phyloP scores from a whole-genome alignment of 2,888 invertebrate genomes.

The Hirudinaria manillensis region DNA sequence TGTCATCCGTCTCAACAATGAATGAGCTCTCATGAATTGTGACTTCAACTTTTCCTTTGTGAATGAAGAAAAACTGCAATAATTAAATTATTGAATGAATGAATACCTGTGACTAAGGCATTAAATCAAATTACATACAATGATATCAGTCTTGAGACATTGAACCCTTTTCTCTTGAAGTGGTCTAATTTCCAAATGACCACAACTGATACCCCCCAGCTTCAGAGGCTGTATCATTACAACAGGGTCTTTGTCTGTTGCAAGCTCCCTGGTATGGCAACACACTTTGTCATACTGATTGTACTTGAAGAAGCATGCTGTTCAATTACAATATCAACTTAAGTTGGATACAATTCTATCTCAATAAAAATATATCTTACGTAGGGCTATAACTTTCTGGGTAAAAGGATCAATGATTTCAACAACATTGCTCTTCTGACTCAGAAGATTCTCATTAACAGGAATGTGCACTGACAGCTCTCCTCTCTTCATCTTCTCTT shows the following conservation, averaged over 20 bases:
- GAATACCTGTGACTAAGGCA: too few relatives aligned
- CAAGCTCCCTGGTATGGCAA: not conserved
- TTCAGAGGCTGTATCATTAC: constrained; percentile 17
- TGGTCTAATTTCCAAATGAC: constrained; percentile 13
- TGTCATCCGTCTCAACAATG: too few relatives aligned
- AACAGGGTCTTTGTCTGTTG: constrained; percentile 7
- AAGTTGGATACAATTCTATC: not conserved
- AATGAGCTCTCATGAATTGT: too few relatives aligned
- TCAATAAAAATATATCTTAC: not conserved
- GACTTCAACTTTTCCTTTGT: too few relatives aligned
- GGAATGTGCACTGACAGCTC: constrained; percentile 17
- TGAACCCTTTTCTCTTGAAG: constrained; percentile 24
- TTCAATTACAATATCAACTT: not conserved
- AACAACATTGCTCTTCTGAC: constrained; percentile 11
- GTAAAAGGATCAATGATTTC: not conserved
- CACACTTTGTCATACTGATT: constrained; percentile 18
- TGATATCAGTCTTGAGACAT: constrained; percentile 13
- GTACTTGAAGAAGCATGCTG: constrained; percentile 24
- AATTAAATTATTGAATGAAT: not conserved
- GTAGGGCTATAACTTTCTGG: too few relatives aligned
- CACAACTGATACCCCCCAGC: constrained; percentile 12
- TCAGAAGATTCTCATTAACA: constrained; percentile 19
- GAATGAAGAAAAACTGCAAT: too few relatives aligned
- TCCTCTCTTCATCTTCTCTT: not conserved
- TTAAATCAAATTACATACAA: not conserved